These are phyloP conservation scores for Phalera bucephala DNA, from an alignment of 2,888 invertebrate genomes.

Conservation along the genomic window DNA sequence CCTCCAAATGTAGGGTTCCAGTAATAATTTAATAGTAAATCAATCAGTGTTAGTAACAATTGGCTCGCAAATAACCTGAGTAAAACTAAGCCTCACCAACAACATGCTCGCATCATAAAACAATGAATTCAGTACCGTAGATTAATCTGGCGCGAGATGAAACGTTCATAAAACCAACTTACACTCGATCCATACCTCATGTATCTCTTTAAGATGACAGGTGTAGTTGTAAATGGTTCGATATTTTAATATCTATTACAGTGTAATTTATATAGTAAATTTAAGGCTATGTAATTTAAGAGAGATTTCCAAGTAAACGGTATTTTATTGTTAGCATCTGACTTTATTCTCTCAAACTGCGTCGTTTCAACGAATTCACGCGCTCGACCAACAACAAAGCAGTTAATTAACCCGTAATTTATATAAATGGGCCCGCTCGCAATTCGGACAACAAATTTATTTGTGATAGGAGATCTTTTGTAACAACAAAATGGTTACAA, in stretches of 20 bases:
- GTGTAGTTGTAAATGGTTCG: slow-evolving; percentile 11
- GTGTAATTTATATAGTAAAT: not conserved
- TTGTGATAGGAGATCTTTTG: slow-evolving; percentile 61
- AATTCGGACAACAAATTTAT: slow-evolving; percentile 66
- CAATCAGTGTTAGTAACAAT: slow-evolving; percentile 66
- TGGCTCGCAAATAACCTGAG: slow-evolving; percentile 31
- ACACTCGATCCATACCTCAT: slow-evolving; percentile 10
- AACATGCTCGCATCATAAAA: slow-evolving; percentile 60
- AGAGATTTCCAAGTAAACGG: slow-evolving; percentile 27
- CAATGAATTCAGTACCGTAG: slow-evolving; percentile 50
- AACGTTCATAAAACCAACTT: slow-evolving; percentile 20
- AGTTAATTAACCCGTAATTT: slow-evolving; percentile 73
- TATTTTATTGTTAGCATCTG: slow-evolving; percentile 53
- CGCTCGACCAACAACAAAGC: slow-evolving; percentile 61
- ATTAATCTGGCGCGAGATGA: slow-evolving; percentile 20
- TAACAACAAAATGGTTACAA: slow-evolving; percentile 36
- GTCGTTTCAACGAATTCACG: slow-evolving; percentile 61
- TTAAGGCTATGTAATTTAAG: slow-evolving; percentile 3
- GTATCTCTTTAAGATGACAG: slow-evolving; percentile 16
- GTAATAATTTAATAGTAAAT: too few relatives aligned
- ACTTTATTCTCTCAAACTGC: slow-evolving; percentile 50
- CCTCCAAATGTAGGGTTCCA: too few relatives aligned
- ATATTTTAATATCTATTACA: slow-evolving; percentile 6
- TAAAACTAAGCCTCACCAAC: slow-evolving; percentile 50
- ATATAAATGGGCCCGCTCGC: slow-evolving; percentile 64